Percentiles rank a stretch among this genome's conserved stretches.
Conservation (phyloP, 2,113 vertebrate genomes). For the Solea solea region DNA sequence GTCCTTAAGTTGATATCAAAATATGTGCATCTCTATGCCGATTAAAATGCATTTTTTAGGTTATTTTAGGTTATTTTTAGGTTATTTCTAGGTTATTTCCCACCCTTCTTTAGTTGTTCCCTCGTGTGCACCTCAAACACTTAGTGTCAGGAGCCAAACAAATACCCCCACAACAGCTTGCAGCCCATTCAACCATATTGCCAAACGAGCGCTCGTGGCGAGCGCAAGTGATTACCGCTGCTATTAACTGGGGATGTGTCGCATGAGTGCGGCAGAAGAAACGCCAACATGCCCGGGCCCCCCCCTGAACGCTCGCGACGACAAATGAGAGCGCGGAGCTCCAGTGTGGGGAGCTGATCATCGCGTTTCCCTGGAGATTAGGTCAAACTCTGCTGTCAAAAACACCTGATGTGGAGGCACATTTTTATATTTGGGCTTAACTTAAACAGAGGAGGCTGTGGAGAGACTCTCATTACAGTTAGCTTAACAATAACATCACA, state of each 20-base stretch:
- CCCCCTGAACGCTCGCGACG: too few relatives aligned
- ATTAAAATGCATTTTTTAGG: not conserved
- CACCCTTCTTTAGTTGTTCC: not conserved
- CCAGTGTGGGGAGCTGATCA: not conserved
- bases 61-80: not conserved
- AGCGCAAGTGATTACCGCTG: constrained; percentile 50
- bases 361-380: not conserved
- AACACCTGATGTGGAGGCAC: too few relatives aligned
- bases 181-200: constrained; percentile 42
- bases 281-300: constrained; percentile 2
- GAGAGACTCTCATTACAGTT: too few relatives aligned
- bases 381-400: too few relatives aligned
- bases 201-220: constrained; percentile 44
- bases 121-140: constrained; percentile 15
- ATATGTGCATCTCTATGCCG: too few relatives aligned
- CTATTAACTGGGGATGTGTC: constrained; percentile 38
- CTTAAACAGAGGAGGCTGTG: too few relatives aligned
- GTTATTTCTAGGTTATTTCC: not conserved
- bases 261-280: constrained; percentile 30
- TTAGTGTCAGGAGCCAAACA: constrained; percentile 28
- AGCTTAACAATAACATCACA: too few relatives aligned
- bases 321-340: constrained; percentile 1
- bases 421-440: too few relatives aligned
- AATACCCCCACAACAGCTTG: constrained; percentile 58
- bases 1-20: not conserved